Base-by-base conservation (phyloP, 2,113 vertebrate genomes). In the Malurus alboscapulatus region DNA sequence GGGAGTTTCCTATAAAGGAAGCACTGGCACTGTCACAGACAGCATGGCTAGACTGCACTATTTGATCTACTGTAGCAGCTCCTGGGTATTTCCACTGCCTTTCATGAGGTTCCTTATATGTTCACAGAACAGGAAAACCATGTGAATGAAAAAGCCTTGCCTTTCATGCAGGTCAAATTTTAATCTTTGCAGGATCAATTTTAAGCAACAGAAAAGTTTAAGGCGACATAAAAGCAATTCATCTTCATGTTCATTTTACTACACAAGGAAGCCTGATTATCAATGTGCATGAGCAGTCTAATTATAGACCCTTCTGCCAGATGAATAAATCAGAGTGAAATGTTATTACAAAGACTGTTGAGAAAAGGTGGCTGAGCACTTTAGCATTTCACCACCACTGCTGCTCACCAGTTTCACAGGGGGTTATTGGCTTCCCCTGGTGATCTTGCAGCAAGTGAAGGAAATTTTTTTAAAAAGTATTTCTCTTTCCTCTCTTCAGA, bases 291-390 rank as follows among this genome's bases (percentile, higher is more conserved):
- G 20, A 81, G 53, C 54, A 88, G 72, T 54, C 81, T 92, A 92
- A 91, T 92, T 92, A 95, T 44, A 94, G 81, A 36, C 29, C 84
- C 54, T 91, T 86, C 73, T 86, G 84, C 57, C 67, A 85, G 74
- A 58, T 57, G 69, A 94, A 86, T 86, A 95, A 94, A 95, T 84
- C 92, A 91, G 86, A 88, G 61, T 38, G 27, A 91, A 91, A 81
- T 42, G 36, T 83, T 93, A 81, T 51, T 51, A 51, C 26, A 89
- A 87, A 92, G 67, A 38, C n/a, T 38, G 34, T 18, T 66, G 55
- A 86, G 84, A 90, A 92, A 82, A 92, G 58, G 62, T 72, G 82
- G 50, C 24, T 17, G 67, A 79, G 75, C n/a, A 58, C 68, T 94
- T 67, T 4, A 65, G 67, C 6, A 75, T 48, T 69, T 66, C 57